Percentiles rank a stretch among this genome's conserved stretches.
Conservation (phyloP, 2,113 vertebrate species). For the Puma concolor region DNA sequence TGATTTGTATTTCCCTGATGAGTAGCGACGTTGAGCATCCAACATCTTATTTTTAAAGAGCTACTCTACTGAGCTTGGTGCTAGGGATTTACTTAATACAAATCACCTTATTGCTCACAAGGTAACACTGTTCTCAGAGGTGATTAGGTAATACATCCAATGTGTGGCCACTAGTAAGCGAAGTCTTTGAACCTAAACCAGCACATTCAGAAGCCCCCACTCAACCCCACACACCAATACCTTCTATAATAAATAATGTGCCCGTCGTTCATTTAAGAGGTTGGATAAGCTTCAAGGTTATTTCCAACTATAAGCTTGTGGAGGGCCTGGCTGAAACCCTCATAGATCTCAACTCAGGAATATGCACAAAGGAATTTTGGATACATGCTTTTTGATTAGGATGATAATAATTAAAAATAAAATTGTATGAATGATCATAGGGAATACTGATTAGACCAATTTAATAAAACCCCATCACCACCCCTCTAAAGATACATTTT, state of each 20-base stretch:
- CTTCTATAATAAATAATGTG: background rate
- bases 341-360: background rate
- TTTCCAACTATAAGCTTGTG: conserved; percentile 33
- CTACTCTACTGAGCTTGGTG: background rate
- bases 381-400: conserved; percentile 49
- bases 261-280: background rate
- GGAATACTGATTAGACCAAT: conserved; percentile 72
- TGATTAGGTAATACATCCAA: background rate
- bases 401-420: conserved; percentile 76
- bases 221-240: background rate
- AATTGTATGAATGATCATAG: conserved; percentile 63
- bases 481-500: conserved; percentile 73
- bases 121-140: background rate
- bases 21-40: background rate
- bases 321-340: conserved; percentile 19
- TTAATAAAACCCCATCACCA: conserved; percentile 73
- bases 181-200: background rate
- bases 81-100: background rate
- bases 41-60: background rate
- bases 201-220: background rate
- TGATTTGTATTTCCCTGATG: too few species aligned
- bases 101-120: background rate
- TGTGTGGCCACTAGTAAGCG: background rate
- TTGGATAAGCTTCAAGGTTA: background rate
- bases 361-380: background rate